Percentiles rank a stretch among this genome's conserved stretches.
phyloP scores from a whole-genome alignment of 2,888 invertebrate genomes.

The Clanis bilineata region DNA sequence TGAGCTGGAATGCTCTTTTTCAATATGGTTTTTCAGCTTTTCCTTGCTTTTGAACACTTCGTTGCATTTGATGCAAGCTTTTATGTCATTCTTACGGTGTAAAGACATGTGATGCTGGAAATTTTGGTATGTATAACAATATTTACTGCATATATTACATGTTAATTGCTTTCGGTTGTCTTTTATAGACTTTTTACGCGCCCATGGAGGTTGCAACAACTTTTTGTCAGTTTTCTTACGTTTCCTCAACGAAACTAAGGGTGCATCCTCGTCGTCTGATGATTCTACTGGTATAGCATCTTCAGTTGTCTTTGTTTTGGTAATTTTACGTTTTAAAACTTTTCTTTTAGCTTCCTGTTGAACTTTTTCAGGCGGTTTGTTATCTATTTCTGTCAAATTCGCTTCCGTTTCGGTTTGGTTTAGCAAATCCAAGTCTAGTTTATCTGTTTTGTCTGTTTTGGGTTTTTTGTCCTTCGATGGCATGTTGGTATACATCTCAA shows the following conservation, averaged over 20 bases:
- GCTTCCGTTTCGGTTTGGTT: constrained; percentile 43
- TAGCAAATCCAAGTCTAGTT: constrained; percentile 31
- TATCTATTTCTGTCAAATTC: constrained; percentile 34
- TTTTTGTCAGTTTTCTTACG: constrained; percentile 24
- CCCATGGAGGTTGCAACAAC: background rate
- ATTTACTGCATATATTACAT: constrained; percentile 58
- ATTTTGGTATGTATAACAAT: constrained; percentile 69
- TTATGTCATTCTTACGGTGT: constrained; percentile 47
- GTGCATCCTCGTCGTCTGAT: constrained; percentile 55
- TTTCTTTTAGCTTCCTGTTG: too few species aligned
- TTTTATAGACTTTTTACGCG: background rate
- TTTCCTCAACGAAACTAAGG: constrained; percentile 37
- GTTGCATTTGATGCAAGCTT: constrained; percentile 63
- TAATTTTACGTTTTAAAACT: constrained; percentile 3
- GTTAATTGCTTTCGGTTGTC: constrained; percentile 42
- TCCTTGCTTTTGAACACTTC: constrained; percentile 46
- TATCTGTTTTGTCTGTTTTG: constrained; percentile 49
- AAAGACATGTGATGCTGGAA: constrained; percentile 62
- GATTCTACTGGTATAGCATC: constrained; percentile 30
- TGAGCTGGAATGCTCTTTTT: constrained; percentile 51
- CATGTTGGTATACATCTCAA: constrained; percentile 18
- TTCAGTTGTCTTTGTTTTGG: constrained; percentile 3
- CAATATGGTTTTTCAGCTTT: constrained; percentile 49
- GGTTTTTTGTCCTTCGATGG: background rate
- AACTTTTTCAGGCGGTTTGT: too few species aligned